A percentile compares a stretch with the other conserved stretches of the same genome.
These are phyloP conservation scores for Galerucella pusilla DNA, from an alignment of 2,888 invertebrate genomes.

Conservation along the genomic window DNA sequence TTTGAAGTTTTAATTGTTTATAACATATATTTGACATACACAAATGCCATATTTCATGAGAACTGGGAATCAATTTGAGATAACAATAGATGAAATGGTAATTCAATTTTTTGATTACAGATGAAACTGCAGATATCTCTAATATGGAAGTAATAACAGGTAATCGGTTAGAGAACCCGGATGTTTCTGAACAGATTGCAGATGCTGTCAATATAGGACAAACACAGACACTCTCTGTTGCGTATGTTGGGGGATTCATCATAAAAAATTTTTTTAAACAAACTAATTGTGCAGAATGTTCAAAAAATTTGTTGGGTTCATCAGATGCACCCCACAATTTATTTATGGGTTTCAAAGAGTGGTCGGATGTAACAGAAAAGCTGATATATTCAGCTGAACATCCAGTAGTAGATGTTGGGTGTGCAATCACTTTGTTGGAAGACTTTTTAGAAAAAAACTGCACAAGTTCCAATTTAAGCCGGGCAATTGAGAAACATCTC, in stretches of 20 bases:
- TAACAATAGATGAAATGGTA: too few relatives aligned
- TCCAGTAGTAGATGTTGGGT: conserved; percentile 19
- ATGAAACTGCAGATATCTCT: conserved; percentile 15
- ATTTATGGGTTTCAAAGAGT: conserved; percentile 4
- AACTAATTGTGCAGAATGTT: conserved; percentile 21
- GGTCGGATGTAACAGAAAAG: conserved; percentile 10
- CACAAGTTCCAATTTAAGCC: too few relatives aligned
- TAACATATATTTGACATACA: background rate
- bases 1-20: background rate
- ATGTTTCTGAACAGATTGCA: conserved; percentile 20
- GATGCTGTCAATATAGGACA: background rate
- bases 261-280: conserved; percentile 12
- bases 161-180: conserved; percentile 19
- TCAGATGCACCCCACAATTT: conserved; percentile 18
- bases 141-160: conserved; percentile 21
- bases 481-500: too few relatives aligned
- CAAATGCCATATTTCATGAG: conserved; percentile 9
- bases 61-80: too few relatives aligned
- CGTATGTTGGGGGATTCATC: conserved; percentile 20
- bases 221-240: conserved; percentile 15
- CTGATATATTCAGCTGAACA: conserved; percentile 23
- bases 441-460: too few relatives aligned
- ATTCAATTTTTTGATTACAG: conserved; percentile 5
- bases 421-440: background rate
- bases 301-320: conserved; percentile 21